Evolutionary conservation across 2,797 vertebrate species (phyloP), one percentile per base, ranked within the genome.

Genomic region (Leptodactylus fallax): DNA sequence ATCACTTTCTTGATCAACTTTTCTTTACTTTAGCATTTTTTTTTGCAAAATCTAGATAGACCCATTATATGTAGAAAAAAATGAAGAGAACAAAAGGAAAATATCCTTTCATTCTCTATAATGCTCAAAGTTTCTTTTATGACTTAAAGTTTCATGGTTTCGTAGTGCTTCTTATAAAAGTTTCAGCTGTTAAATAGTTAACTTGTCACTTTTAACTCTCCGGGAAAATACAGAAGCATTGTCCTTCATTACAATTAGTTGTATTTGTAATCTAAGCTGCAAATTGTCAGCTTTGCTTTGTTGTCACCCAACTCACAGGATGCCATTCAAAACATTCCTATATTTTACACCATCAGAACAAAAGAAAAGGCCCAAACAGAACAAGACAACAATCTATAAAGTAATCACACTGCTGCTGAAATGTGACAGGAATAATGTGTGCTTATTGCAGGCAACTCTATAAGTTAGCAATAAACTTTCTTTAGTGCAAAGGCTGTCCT

Each of bases 381-480:
- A 58, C 85, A 81, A 71, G 82, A 67, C 17, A 86, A 81, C 47
- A 87, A 87, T 81, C 78, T 81, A 81, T 81, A 81, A 87, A 81
- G 78, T 72, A 87, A 87, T 87, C 85, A 87, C 65, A 47, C 67
- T 81, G 27, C 27, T 49, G 65, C 78, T 61, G 36, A 87, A 61
- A 81, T 81, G 78, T 87, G 78, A 81, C 36, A 17, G 16, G 55
- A 87, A 87, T 87, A 81, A 87, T 81, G 13, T 81, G 55, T 23
- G 27, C 21, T 53, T 58, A 58, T 74, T 87, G 71, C 65, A 81
- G 27, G 45, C 67, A 77, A 79, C 84, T 67, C 10, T 47, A 67
- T 23, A 56, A 80, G 85, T 58, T 61, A 60, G 78, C 55, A 65
- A 72, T 81, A 87, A 67, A 58, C 63, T 60, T 58, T 60, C n/a